A percentile compares a stretch with the other conserved stretches of the same genome.
Conservation (phyloP, 2,113 vertebrate species). For the Anhinga anhinga region DNA sequence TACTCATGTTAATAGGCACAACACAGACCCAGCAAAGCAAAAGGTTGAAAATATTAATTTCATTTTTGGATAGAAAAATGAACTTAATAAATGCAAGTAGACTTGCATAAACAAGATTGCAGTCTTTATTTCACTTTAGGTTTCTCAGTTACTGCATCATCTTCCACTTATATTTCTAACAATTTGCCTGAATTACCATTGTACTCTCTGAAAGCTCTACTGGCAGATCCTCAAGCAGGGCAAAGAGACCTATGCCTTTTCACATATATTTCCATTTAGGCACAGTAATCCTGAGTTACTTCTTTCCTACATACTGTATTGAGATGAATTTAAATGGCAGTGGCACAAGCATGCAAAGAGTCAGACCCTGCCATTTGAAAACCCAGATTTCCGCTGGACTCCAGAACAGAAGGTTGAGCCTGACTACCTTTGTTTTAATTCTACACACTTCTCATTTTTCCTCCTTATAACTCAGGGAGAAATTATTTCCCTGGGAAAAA, state of each 20-base stretch:
- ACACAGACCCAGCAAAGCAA: neutral
- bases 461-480: neutral
- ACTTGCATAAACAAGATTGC: neutral
- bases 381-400: neutral
- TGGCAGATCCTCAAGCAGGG: neutral
- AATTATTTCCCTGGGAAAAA: neutral
- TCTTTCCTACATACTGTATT: neutral
- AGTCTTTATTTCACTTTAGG: neutral
- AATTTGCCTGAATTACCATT: neutral
- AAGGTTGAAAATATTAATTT: neutral
- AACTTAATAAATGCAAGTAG: neutral
- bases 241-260: neutral
- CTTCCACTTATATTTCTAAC: neutral
- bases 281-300: neutral
- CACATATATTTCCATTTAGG: neutral
- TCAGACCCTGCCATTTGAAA: neutral
- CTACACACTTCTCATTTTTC: neutral
- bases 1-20: neutral
- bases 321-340: neutral
- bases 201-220: neutral
- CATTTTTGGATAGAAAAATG: neutral
- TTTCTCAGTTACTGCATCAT: neutral
- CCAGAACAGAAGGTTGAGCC: neutral
- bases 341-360: fast-evolving
- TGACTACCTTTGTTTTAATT: neutral